Evolutionary conservation across 2,888 invertebrate species (phyloP), one percentile per base, ranked within the genome.

Genomic region (Isotomurus palustris): DNA sequence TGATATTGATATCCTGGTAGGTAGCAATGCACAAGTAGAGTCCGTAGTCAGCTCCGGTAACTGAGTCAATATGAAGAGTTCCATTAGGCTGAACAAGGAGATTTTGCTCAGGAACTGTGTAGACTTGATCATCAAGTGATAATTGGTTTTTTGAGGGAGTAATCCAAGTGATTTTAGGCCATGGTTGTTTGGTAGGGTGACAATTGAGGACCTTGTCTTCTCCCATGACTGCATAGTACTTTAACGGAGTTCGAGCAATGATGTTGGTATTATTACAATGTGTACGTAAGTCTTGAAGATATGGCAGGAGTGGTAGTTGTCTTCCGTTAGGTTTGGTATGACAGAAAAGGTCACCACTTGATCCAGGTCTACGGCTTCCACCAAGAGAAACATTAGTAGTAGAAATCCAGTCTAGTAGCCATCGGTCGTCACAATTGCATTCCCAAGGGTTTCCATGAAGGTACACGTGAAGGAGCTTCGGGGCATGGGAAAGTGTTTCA

Each of bases 351-450:
- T 70, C 59, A 4, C 54, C 53, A 3, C 51, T 52, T 25, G 51
- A 21, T 35, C 60, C 56, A 1, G 4, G 43, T 10, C 45, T 47
- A n/a, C n/a, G n/a, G n/a, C n/a, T n/a, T n/a, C n/a, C n/a, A 12
- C 41, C 55, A n/a, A 64, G 53, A 10, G 57, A 28, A 4, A 68
- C 56, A 14, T 52, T 53, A 17, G 67, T 41, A 14, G 67, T 61
- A 14, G 54, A 38, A 14, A 68, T 49, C 84, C 84, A 85, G 14
- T 78, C 73, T 1, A 79, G 75, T 67, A 89, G 83, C 90, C 90
- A 90, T 66, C 82, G 83, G 82, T 89, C 86, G 48, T 87, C 82
- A 72, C 92, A 92, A 75, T 91, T 89, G 77, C 92, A 92, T 19
- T 84, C 83, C 85, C 88, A 90, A 27, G 84, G 85, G 74, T 92